phyloP scores from a whole-genome alignment of 1,140 invertebrate genomes.

The Apis florea region DNA sequence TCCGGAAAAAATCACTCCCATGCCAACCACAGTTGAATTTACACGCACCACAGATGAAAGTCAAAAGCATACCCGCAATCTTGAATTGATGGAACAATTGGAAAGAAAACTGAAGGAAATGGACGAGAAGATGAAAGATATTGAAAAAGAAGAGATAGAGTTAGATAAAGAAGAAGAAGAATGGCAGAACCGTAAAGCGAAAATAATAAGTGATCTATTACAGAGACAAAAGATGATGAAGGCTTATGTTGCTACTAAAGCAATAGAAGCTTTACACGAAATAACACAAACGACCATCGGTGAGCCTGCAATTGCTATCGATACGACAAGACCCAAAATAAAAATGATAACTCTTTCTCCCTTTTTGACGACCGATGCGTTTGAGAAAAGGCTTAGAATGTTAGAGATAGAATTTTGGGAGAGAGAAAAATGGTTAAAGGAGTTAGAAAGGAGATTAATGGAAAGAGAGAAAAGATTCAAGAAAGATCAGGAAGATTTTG shows the following conservation, averaged over 20 bases:
- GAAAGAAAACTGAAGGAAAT: neutral
- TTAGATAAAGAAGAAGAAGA: neutral
- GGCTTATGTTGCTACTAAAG: neutral
- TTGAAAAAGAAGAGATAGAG: neutral
- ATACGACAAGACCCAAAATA: neutral
- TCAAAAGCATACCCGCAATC: neutral
- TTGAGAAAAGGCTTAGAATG: neutral
- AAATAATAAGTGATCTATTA: neutral
- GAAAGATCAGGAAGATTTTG: constrained; percentile 14
- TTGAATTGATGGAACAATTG: neutral
- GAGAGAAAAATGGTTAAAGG: neutral
- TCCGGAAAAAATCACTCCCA: neutral
- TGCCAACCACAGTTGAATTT: neutral
- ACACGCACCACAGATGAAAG: neutral
- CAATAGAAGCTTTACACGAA: neutral
- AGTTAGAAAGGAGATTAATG: neutral
- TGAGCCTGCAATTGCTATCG: too few species aligned
- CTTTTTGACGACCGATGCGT: neutral
- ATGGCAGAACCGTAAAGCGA: neutral
- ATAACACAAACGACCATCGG: neutral
- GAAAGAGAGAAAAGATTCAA: neutral
- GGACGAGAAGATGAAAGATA: neutral
- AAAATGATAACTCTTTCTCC: too few species aligned
- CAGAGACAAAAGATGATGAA: neutral
- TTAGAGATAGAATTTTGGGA: neutral